Evolutionary conservation across 1,140 invertebrate species (phyloP), one percentile per base, ranked within the genome.

Genomic region (Ganaspis sp.): DNA sequence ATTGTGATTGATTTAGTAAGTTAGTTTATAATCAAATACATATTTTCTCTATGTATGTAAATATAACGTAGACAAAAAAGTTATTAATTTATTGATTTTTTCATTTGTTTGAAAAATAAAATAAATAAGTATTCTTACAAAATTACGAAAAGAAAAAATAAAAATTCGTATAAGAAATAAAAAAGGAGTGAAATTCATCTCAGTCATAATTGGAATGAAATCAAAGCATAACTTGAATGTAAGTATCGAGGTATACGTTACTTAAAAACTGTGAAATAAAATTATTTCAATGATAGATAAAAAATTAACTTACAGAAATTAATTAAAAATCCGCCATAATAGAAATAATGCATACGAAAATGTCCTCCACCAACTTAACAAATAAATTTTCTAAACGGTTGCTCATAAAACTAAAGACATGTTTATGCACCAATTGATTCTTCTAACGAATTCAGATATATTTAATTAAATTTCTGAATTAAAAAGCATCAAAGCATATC

Each of bases 281-380:
- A 64, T 29, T 26, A 29, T 29, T 17, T 29, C 8, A 64, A 29
- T 15, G 11, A 64, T n/a, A 26, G 23, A 64, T 15, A 6, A 11
- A 29, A 64, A 64, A 64, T 12, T 11, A 23, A 23, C 54, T 64
- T 15, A 64, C 21, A 26, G 21, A 64, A 6, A 64, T 9, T 64
- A 26, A 29, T 21, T 54, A 54, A 54, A 54, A 54, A 54, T 54
- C 53, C 53, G 53, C 9, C 9, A 1, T n/a, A 80, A 53, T 77
- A 80, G 73, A 80, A 75, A 70, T 74, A 77, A 81, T 81, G 73
- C 70, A 73, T 70, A 75, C 72, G 70, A 78, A 78, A 78, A 75
- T 71, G 76, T 81, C 79, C 79, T 78, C 76, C 79, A 81, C 79
- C 79, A 78, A 74, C 74, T 77, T 77, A 80, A 78, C 75, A 70